Evolutionary conservation across 2,113 vertebrate species (phyloP), one percentile per base, ranked within the genome.

Genomic region (Chaetura pelagica): DNA sequence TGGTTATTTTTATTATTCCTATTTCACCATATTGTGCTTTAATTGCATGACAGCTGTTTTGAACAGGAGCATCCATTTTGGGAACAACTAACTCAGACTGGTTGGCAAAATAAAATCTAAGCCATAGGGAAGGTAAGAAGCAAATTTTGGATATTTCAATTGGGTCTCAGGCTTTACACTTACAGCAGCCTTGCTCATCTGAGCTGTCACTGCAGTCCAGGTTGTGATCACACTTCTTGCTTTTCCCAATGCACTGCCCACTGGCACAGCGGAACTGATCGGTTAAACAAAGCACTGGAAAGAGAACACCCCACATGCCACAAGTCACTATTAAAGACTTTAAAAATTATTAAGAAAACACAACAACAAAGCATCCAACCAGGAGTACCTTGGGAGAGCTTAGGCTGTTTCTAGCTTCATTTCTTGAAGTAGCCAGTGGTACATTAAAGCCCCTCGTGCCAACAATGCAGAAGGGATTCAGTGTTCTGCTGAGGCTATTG

Each of bases 201-300:
- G 99, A 99, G 96, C 98, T 99, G 98, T 99, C 99, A 4, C 97
- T 98, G 82, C 99, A 99, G 96, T 99, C 99, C 95, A 97, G 97
- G 97, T 98, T 99, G 98, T 99, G 99, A 95, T 99, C 99, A 57
- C 99, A 99, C 90, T 99, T 99, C 97, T 99, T 99, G 97, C 99
- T 99, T 75, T 99, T 99, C 11, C 99, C 99, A 18, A 99, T 98
- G 97, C 99, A 99, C 95, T 99, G 99, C 23, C 99, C 99, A 19
- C 98, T 99, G 44, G 98, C 93, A 95, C 99, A 99, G 93, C 98
- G 98, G 97, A 99, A 99, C 96, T 99, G 99, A 78, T 99, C 99
- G 0, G 97, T 95, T 19, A 99, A 98, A 95, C 99, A 99, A 16
- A 98, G 98, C 57, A 98, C 99, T 99, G 97, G 48, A 57, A 93